Evolutionary conservation across 2,888 invertebrate species (phyloP).

Genomic region (Acleris holmiana): DNA sequence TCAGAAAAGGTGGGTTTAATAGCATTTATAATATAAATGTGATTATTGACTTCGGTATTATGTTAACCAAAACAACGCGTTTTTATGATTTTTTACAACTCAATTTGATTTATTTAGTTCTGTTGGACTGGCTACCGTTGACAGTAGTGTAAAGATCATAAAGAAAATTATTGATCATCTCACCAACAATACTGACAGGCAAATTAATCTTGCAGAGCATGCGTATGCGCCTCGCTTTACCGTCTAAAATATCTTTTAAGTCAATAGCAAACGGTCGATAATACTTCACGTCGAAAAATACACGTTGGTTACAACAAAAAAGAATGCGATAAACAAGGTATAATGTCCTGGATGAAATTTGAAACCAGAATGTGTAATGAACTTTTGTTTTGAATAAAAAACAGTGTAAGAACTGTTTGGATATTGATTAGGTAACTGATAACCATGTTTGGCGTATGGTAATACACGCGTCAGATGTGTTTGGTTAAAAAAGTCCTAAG

Average conservation of each 20-base stretch:
- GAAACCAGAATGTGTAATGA: slow-evolving; percentile 25
- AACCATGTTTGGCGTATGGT: slow-evolving; percentile 26
- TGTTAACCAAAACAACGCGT: too few relatives aligned
- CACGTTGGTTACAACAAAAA: slow-evolving; percentile 28
- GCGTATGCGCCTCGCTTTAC: background rate
- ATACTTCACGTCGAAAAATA: too few relatives aligned
- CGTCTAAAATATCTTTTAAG: too few relatives aligned
- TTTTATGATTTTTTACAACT: background rate
- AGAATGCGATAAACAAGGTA: slow-evolving; percentile 35
- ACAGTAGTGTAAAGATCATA: slow-evolving; percentile 23
- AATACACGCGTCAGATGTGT: background rate
- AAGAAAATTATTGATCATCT: slow-evolving; percentile 42
- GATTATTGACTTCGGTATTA: too few relatives aligned
- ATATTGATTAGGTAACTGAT: slow-evolving; percentile 7
- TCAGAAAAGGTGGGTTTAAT: too few relatives aligned
- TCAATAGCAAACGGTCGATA: too few relatives aligned
- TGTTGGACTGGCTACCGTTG: slow-evolving; percentile 2
- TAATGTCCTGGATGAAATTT: slow-evolving; percentile 38
- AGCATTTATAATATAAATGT: too few relatives aligned
- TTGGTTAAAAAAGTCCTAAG: too few relatives aligned
- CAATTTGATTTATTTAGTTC: background rate
- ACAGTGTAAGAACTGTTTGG: slow-evolving; percentile 9
- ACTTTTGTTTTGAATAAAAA: slow-evolving; percentile 8
- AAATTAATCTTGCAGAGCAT: slow-evolving; percentile 40
- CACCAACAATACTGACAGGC: slow-evolving; percentile 40